phyloP scores from a whole-genome alignment of 1,140 invertebrate genomes.

The Drosophila kohkoa region DNA sequence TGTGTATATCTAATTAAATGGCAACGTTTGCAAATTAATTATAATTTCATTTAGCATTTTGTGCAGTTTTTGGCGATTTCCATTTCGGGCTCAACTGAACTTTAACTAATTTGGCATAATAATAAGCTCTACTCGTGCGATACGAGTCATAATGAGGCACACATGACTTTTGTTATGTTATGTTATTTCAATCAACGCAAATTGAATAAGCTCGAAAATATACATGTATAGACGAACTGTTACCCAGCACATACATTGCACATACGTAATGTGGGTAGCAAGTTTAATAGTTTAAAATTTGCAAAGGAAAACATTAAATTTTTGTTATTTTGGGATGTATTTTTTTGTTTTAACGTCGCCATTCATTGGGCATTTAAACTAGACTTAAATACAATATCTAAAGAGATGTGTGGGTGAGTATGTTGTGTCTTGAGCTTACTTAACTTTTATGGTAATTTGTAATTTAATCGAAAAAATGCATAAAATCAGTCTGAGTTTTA shows the following conservation, averaged over 20 bases:
- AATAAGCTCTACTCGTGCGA: conserved; percentile 54
- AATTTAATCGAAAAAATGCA: conserved; percentile 59
- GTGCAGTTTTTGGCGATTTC: conserved; percentile 39
- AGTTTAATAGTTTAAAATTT: not conserved
- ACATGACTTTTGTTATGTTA: conserved; percentile 32
- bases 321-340: not conserved
- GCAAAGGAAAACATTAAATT: not conserved
- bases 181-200: conserved; percentile 20
- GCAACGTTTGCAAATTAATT: conserved; percentile 61
- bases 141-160: conserved; percentile 55
- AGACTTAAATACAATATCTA: conserved; percentile 4
- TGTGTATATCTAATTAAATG: conserved; percentile 59
- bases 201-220: not conserved
- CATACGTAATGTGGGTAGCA: not conserved
- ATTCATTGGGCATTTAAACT: not conserved
- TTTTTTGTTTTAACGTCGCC: not conserved
- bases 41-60: conserved; percentile 49
- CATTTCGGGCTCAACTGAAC: conserved; percentile 10
- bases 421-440: conserved; percentile 45
- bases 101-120: conserved; percentile 67
- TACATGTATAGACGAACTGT: not conserved
- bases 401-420: conserved; percentile 4
- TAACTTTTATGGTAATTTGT: conserved; percentile 36
- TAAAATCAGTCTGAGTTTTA: conserved; percentile 80
- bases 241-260: conserved; percentile 4